Evolutionary conservation across 2,113 vertebrate species (phyloP).

Genomic region (Shinisaurus crocodilurus): DNA sequence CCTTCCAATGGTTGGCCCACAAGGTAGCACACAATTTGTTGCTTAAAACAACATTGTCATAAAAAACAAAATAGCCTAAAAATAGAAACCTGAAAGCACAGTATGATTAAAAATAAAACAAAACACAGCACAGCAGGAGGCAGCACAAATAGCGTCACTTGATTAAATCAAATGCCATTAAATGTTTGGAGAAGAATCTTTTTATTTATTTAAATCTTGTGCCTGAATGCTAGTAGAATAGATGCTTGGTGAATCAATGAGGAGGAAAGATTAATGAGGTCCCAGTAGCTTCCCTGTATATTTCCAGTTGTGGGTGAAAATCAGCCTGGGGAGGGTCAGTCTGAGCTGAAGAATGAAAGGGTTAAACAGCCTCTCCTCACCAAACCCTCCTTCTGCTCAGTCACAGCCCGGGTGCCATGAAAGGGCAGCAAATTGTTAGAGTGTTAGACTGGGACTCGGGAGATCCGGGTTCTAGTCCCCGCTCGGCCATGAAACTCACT

Average conservation of each 20-base stretch:
- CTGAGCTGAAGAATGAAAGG: not conserved
- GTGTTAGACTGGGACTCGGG: too few species aligned
- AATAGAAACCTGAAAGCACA: not conserved
- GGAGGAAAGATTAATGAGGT: not conserved
- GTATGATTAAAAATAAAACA: conserved; percentile 2
- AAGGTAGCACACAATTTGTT: too few species aligned
- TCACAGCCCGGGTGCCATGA: not conserved
- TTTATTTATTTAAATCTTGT: not conserved
- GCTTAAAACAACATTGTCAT: not conserved
- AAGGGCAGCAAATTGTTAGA: not conserved
- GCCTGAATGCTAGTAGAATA: not conserved
- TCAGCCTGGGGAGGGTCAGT: not conserved
- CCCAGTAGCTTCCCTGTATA: not conserved
- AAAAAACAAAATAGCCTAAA: not conserved
- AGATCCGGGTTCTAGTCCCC: too few species aligned
- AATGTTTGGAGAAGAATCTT: not conserved
- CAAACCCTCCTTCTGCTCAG: not conserved
- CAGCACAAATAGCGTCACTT: not conserved
- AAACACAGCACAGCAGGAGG: not conserved
- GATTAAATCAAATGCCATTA: not conserved
- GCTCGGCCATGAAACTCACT: too few species aligned
- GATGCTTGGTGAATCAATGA: not conserved
- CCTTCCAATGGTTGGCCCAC: too few species aligned
- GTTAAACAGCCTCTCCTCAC: not conserved
- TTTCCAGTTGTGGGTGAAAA: not conserved